Conservation (phyloP, 2,888 invertebrate genomes). For the Trachelus troglodyta region DNA sequence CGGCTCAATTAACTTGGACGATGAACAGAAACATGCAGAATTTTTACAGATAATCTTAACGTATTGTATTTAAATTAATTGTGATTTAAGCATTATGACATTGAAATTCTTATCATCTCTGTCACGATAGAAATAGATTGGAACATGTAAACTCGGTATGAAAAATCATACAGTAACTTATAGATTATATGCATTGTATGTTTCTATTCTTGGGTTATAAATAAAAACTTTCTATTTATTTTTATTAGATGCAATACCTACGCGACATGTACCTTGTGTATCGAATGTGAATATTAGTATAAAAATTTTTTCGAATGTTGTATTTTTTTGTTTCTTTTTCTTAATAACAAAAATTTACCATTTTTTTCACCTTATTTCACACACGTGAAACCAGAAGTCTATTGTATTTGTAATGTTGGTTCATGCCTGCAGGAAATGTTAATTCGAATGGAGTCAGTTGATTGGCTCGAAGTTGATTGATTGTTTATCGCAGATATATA, state of each 20-base stretch:
- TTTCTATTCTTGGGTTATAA: not conserved
- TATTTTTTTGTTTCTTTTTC: not conserved
- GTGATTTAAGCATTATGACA: not conserved
- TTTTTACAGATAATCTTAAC: too few relatives aligned
- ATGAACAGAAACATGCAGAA: too few relatives aligned
- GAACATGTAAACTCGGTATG: not conserved
- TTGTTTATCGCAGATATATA: not conserved
- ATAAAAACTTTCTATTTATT: not conserved
- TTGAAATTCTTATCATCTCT: not conserved
- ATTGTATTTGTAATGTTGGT: not conserved
- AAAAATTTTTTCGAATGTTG: not conserved
- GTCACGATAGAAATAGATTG: not conserved
- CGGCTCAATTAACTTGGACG: not conserved
- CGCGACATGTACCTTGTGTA: not conserved
- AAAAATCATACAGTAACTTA: not conserved
- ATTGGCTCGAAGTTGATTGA: not conserved
- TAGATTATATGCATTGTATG: not conserved
- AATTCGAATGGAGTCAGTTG: not conserved
- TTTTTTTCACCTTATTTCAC: not conserved
- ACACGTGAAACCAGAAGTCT: not conserved
- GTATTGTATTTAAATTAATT: too few relatives aligned
- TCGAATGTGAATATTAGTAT: not conserved
- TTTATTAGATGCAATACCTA: not conserved
- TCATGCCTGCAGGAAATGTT: not conserved
- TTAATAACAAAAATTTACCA: not conserved